Conservation (phyloP, 2,113 vertebrate species). For the Tapirus terrestris region DNA sequence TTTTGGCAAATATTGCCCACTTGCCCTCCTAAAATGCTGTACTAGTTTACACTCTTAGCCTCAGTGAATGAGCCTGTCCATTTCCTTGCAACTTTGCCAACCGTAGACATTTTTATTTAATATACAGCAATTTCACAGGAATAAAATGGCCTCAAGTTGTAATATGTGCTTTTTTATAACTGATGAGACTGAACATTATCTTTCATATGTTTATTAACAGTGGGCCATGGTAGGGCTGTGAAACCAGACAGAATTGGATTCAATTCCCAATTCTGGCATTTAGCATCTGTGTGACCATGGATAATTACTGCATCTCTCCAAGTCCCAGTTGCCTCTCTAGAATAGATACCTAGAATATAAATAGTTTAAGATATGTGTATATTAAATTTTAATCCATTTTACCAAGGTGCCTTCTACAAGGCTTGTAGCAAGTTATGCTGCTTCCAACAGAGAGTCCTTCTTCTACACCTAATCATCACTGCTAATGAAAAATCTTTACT, state of each 20-base stretch:
- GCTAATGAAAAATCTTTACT: not conserved
- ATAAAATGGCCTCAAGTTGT: not conserved
- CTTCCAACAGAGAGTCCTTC: not conserved
- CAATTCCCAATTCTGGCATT: conserved; percentile 16
- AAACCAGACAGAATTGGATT: not conserved
- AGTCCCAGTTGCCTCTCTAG: not conserved
- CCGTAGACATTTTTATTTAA: not conserved
- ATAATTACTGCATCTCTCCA: not conserved
- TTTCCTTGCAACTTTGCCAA: not conserved
- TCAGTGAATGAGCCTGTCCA: not conserved
- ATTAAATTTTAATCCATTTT: conserved; percentile 8
- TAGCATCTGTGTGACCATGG: not conserved
- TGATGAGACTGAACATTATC: not conserved
- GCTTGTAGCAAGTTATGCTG: not conserved
- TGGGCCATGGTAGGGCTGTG: not conserved
- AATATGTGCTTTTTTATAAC: not conserved
- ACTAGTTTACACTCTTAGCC: not conserved
- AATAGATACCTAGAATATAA: not conserved
- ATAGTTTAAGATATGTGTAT: not conserved
- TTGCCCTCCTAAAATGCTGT: not conserved
- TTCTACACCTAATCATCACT: not conserved
- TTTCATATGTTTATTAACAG: not conserved
- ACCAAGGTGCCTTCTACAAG: not conserved
- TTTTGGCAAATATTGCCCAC: not conserved
- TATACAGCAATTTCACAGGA: not conserved